Conservation (phyloP, 2,797 vertebrate genomes). For the Aplochiton taeniatus region DNA sequence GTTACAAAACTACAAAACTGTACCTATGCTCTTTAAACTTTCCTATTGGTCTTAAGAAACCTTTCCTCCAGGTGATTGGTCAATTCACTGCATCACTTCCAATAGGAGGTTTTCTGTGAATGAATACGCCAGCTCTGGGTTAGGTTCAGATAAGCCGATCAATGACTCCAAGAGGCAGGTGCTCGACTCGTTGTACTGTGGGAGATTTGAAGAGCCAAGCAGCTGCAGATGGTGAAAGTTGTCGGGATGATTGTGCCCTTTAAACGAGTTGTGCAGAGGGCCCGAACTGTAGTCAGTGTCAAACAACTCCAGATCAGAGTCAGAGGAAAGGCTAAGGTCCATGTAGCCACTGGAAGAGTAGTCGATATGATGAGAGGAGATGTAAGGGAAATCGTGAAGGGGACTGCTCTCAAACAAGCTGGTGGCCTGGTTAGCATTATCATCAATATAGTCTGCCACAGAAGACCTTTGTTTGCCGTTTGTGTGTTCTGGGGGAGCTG, state of each 20-base stretch:
- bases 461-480: conserved; percentile 31
- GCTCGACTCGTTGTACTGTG: conserved; percentile 75
- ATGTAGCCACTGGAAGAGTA: conserved; percentile 78
- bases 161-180: conserved; percentile 88
- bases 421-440: conserved; percentile 86
- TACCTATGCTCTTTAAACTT: conserved; percentile 33
- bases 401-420: conserved; percentile 69
- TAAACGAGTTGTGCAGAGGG: conserved; percentile 84
- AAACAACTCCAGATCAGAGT: conserved; percentile 89
- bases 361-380: conserved; percentile 66
- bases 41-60: conserved; percentile 11
- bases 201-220: conserved; percentile 72
- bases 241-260: conserved; percentile 77
- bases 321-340: conserved; percentile 90
- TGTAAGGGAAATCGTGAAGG: conserved; percentile 63
- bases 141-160: conserved; percentile 81
- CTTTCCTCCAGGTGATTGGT: conserved; percentile 3
- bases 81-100: conserved; percentile 65
- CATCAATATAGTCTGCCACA: conserved; percentile 78
- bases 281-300: conserved; percentile 87
- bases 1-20: conserved; percentile 29
- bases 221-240: conserved; percentile 77
- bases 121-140: conserved; percentile 65
- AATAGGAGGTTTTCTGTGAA: conserved; percentile 74
- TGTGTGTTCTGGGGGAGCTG: neutral